Percentiles rank a stretch among this genome's conserved stretches.
These are phyloP conservation scores for Danaus chrysippus DNA, from an alignment of 2,888 invertebrate species.

Conservation along the genomic window DNA sequence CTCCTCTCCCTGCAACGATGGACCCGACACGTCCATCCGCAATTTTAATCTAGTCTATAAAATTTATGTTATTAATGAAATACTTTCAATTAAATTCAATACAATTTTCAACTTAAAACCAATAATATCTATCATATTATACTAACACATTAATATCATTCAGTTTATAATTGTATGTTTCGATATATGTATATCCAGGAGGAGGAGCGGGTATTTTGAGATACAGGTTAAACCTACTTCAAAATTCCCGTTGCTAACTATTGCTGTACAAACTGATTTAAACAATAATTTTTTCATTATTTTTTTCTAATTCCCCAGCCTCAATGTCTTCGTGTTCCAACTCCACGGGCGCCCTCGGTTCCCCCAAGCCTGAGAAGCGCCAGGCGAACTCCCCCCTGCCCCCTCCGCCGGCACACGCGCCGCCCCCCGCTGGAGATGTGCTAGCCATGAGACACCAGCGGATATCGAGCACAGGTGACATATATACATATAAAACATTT, in stretches of 20 bases:
- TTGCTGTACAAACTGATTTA: too few relatives aligned
- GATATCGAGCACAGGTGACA: constrained; percentile 67
- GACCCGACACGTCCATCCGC: too few relatives aligned
- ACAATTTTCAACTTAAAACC: neutral
- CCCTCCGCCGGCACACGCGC: constrained; percentile 81
- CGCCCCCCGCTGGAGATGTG: constrained; percentile 27
- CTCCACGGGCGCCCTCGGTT: constrained; percentile 86
- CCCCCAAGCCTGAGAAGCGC: constrained; percentile 93
- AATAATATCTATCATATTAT: neutral
- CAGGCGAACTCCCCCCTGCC: constrained; percentile 94
- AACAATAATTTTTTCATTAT: too few relatives aligned
- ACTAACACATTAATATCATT: neutral
- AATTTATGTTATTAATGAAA: neutral
- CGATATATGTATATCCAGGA: too few relatives aligned
- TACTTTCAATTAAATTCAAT: neutral
- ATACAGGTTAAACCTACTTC: too few relatives aligned
- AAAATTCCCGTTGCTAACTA: too few relatives aligned
- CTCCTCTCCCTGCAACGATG: too few relatives aligned
- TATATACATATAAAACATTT: constrained; percentile 7
- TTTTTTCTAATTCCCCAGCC: too few relatives aligned
- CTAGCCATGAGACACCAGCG: constrained; percentile 55
- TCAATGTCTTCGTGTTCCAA: constrained; percentile 87
- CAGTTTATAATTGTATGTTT: too few relatives aligned
- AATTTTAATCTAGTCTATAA: too few relatives aligned
- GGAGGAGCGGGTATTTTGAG: too few relatives aligned